Conservation (phyloP, 2,113 vertebrate genomes). For the Gallinago media region DNA sequence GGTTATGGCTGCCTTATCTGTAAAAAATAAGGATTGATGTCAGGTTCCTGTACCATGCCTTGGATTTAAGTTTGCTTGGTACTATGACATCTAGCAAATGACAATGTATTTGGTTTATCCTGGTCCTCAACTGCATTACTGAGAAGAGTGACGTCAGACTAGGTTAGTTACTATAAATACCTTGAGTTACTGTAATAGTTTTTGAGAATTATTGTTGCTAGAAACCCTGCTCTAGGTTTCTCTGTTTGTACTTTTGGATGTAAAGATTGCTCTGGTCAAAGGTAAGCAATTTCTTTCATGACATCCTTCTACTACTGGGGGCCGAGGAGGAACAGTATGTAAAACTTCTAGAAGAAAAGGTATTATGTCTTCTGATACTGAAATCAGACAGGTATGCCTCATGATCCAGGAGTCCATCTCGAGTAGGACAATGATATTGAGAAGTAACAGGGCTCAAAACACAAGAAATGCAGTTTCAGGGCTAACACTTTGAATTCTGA, state of each 20-base stretch:
- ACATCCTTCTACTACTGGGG: background rate
- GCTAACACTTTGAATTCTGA: background rate
- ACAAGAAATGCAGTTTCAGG: background rate
- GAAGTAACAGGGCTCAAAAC: background rate
- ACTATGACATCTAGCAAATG: background rate
- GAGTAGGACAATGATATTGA: background rate
- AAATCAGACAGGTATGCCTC: background rate
- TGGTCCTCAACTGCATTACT: background rate
- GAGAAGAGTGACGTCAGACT: background rate
- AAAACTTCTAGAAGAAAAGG: background rate
- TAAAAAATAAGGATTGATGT: background rate
- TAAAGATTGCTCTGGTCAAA: background rate
- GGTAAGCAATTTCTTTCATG: background rate
- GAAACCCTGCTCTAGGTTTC: background rate
- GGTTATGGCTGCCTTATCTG: background rate
- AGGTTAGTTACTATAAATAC: background rate
- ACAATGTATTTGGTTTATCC: background rate
- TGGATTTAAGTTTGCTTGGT: background rate
- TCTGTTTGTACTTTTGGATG: background rate
- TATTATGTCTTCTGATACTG: background rate
- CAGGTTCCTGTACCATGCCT: background rate
- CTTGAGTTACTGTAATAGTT: background rate
- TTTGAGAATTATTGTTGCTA: background rate
- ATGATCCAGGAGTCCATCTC: background rate
- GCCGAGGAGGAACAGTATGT: rapidly evolving